Percentiles rank a stretch among this genome's conserved stretches.
Conservation (phyloP, 2,113 vertebrate species). For the Bostrychus sinensis region DNA sequence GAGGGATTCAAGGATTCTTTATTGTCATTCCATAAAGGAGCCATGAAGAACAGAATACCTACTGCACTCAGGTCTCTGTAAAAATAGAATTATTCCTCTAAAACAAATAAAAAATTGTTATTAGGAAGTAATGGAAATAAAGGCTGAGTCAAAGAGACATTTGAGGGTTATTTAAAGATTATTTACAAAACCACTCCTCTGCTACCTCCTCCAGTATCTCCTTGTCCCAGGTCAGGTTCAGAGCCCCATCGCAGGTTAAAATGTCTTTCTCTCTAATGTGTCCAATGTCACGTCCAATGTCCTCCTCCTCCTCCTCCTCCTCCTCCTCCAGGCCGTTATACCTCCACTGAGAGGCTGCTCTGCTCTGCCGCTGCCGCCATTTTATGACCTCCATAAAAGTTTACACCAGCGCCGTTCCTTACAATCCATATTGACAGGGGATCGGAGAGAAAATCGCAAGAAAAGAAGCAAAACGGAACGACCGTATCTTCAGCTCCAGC, state of each 20-base stretch:
- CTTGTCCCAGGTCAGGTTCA: not conserved
- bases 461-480: conserved; percentile 2
- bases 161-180: no score
- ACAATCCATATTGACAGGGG: conserved; percentile 62
- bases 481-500: conserved; percentile 70
- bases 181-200: no score
- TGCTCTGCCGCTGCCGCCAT: conserved; percentile 5
- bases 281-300: conserved; percentile 36
- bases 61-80: no score
- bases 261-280: conserved; percentile 19
- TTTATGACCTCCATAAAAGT: conserved; percentile 71
- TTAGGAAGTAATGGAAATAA: no score
- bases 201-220: not conserved
- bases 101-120: no score
- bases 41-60: no score
- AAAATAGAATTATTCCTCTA: no score
- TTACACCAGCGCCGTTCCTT: conserved; percentile 53
- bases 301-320: conserved; percentile 6
- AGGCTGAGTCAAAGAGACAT: no score
- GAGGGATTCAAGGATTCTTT: no score
- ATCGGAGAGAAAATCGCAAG: conserved; percentile 32
- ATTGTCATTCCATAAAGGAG: no score
- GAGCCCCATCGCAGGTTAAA: not conserved
- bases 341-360: not conserved
- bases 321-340: conserved; percentile 29